phyloP scores from a whole-genome alignment of 2,113 vertebrate genomes.

The Orientallactaga bullata region DNA sequence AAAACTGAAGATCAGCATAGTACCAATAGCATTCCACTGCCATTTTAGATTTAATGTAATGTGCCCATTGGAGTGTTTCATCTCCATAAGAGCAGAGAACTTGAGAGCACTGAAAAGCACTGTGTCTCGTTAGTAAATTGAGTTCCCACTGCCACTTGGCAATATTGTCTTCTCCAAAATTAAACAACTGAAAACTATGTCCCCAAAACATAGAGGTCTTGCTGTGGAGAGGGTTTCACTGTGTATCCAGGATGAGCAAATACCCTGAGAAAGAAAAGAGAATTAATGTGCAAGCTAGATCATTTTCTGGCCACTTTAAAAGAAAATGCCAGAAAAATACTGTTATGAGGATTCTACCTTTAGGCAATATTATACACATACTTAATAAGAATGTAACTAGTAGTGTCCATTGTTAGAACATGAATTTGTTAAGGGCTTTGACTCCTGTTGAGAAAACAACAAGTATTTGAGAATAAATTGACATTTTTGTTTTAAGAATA shows the following conservation, averaged over 20 bases:
- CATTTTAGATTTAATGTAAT: background rate
- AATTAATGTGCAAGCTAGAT: background rate
- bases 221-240: too few species aligned
- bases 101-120: background rate
- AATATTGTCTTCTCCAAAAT: background rate
- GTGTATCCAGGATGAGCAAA: background rate
- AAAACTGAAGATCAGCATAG: background rate
- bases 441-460: conserved; percentile 9
- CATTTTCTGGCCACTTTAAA: background rate
- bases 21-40: background rate
- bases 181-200: background rate
- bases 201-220: background rate
- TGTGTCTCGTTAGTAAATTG: background rate
- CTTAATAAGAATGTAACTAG: background rate
- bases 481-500: conserved; percentile 22
- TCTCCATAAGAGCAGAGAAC: background rate
- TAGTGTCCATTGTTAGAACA: conserved; percentile 6
- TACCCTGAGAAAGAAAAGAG: background rate
- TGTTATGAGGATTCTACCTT: background rate
- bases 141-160: background rate
- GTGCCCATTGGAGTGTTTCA: background rate
- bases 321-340: background rate
- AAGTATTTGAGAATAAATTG: background rate
- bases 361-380: background rate
- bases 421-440: conserved; percentile 31